phyloP scores from a whole-genome alignment of 2,888 invertebrate genomes.

The Plusia festucae region DNA sequence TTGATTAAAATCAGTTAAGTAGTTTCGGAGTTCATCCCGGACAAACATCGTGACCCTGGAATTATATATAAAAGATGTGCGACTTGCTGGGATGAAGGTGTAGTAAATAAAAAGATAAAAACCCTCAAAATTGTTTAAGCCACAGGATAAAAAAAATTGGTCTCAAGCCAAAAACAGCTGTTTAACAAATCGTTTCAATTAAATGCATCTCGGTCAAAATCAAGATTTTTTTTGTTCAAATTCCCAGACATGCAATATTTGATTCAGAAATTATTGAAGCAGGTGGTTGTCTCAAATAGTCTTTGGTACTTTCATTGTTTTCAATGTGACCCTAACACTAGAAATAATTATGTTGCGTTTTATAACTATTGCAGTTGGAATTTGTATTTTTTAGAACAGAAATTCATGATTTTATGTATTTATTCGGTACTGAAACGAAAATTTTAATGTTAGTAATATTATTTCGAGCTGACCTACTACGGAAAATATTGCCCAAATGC shows the following conservation, averaged over 20 bases:
- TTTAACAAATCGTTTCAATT: constrained; percentile 30
- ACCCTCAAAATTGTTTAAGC: constrained; percentile 19
- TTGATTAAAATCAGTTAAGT: too few relatives aligned
- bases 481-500: too few relatives aligned
- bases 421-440: too few relatives aligned
- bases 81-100: too few relatives aligned
- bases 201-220: constrained; percentile 41
- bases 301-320: constrained; percentile 22
- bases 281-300: constrained; percentile 26
- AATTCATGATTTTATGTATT: too few relatives aligned
- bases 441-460: too few relatives aligned
- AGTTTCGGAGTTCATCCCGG: too few relatives aligned
- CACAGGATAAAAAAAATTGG: constrained; percentile 39
- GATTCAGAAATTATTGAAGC: constrained; percentile 26
- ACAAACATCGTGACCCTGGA: too few relatives aligned
- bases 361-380: not conserved
- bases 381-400: not conserved
- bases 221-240: constrained; percentile 24
- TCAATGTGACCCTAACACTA: constrained; percentile 28
- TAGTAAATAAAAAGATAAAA: not conserved
- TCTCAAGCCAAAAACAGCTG: constrained; percentile 30
- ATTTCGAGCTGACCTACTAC: too few relatives aligned
- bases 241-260: constrained; percentile 22
- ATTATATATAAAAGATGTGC: too few relatives aligned
- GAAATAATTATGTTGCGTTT: too few relatives aligned